Evolutionary conservation across 2,888 invertebrate species (phyloP).

Genomic region (Cenopis cana): DNA sequence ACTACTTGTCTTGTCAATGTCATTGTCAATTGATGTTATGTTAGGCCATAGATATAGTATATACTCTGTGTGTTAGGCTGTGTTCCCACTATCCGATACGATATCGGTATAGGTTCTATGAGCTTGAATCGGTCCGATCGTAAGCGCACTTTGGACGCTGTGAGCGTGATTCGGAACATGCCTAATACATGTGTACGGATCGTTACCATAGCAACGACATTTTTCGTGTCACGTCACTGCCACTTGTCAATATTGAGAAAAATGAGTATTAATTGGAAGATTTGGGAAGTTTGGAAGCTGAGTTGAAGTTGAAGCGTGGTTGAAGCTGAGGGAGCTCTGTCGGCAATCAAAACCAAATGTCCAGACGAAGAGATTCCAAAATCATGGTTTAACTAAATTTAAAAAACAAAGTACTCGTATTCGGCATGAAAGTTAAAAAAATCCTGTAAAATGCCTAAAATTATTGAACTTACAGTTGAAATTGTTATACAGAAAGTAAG

Average conservation of each 20-base stretch:
- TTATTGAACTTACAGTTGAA: conserved; percentile 85
- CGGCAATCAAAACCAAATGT: background rate
- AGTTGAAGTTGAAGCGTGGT: too few relatives aligned
- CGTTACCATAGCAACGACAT: conserved; percentile 18
- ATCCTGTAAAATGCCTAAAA: conserved; percentile 78
- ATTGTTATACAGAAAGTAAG: conserved; percentile 84
- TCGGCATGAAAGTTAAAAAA: conserved; percentile 27
- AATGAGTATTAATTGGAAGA: background rate
- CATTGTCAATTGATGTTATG: too few relatives aligned
- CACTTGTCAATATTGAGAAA: conserved; percentile 5
- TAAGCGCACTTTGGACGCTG: too few relatives aligned
- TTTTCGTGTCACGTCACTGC: conserved; percentile 17
- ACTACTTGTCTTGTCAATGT: too few relatives aligned
- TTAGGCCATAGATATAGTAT: too few relatives aligned
- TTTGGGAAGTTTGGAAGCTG: background rate
- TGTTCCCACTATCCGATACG: too few relatives aligned
- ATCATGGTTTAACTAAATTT: conserved; percentile 22
- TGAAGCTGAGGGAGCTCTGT: too few relatives aligned
- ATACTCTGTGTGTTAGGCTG: too few relatives aligned
- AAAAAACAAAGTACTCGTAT: background rate
- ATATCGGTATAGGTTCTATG: too few relatives aligned
- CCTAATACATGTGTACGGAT: background rate
- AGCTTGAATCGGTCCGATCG: too few relatives aligned
- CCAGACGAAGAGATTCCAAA: conserved; percentile 6
- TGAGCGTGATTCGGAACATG: too few relatives aligned